phyloP scores from a whole-genome alignment of 2,888 invertebrate genomes.

The Tolmerus cingulatus region DNA sequence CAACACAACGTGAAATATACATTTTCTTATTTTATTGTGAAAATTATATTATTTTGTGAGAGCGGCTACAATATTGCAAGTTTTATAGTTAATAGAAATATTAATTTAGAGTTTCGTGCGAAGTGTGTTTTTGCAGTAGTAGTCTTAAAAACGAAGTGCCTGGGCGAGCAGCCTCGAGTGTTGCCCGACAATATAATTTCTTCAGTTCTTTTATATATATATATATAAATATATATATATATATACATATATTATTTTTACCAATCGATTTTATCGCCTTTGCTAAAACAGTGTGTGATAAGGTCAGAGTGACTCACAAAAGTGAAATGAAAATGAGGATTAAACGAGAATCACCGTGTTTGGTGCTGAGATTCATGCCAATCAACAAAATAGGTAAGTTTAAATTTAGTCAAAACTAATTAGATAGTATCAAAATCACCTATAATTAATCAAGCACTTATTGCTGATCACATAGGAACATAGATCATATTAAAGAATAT shows the following conservation, averaged over 20 bases:
- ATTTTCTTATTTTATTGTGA: not conserved
- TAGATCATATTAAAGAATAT: not conserved
- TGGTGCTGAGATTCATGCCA: conserved; percentile 70
- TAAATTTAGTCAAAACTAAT: not conserved
- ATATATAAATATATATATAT: not conserved
- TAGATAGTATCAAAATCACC: not conserved
- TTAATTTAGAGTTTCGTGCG: not conserved
- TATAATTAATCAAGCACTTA: not conserved
- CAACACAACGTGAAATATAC: not conserved
- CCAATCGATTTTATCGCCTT: conserved; percentile 27
- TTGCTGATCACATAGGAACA: not conserved
- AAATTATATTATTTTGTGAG: not conserved
- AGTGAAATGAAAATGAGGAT: conserved; percentile 70
- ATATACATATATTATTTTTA: not conserved
- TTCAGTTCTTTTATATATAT: not conserved
- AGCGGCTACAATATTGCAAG: not conserved
- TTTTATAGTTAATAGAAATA: not conserved
- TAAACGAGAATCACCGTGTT: conserved; percentile 72
- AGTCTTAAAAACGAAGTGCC: not conserved
- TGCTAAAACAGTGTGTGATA: conserved; percentile 35
- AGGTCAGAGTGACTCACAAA: conserved; percentile 62
- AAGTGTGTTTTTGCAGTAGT: not conserved
- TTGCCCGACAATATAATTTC: not conserved
- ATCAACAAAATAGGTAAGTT: conserved; percentile 60
- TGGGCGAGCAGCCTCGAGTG: not conserved